Base-by-base conservation (phyloP, 2,888 invertebrate genomes). In the Hypomecis punctinalis region DNA sequence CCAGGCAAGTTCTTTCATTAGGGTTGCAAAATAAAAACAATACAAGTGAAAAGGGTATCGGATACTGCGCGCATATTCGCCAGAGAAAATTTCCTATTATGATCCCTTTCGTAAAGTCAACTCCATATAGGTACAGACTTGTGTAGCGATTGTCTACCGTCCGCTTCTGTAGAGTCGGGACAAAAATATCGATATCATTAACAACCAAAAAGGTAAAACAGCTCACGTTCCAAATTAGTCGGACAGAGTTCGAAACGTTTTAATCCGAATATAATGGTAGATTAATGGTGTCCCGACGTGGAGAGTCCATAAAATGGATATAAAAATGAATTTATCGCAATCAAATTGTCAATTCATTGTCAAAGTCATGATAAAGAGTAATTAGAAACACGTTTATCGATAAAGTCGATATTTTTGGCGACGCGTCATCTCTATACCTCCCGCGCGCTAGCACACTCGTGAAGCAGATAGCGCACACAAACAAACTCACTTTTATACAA, bases 21-120 rank as follows among this genome's bases (percentile, higher is more conserved):
- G 85, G 87, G 86, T 88, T 88, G 83, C 83, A 90, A 89, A 90
- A 91, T 90, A 92, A 91, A 91, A 91, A 89, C 91, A 91, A 92
- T 90, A 91, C 89, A 89, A 90, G 88, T 90, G 89, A 90, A 91
- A 91, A 91, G 90, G 91, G 90, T 91, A 90, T 88, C 86, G 86
- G 83, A 86, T 86, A 85, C 86, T 80, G 83, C 79, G 84, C 86
- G 88, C 89, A 88, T 90, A 90, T 88, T 87, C 86, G 86, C 81
- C 84, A 80, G 85, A 88, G 89, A 88, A 89, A 90, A 90, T 89
- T 88, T 86, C 89, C 86, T 88, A 91, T 91, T 91, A 91, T 91
- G 88, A 89, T 88, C 90, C 91, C 88, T 88, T 89, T 86, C 89
- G 89, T 85, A 87, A 86, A 88, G 85, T 89, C 86, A 85, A 88